Conservation (phyloP, 92 coral and sea anemone genomes). For the Isaurus tuberculatus region DNA sequence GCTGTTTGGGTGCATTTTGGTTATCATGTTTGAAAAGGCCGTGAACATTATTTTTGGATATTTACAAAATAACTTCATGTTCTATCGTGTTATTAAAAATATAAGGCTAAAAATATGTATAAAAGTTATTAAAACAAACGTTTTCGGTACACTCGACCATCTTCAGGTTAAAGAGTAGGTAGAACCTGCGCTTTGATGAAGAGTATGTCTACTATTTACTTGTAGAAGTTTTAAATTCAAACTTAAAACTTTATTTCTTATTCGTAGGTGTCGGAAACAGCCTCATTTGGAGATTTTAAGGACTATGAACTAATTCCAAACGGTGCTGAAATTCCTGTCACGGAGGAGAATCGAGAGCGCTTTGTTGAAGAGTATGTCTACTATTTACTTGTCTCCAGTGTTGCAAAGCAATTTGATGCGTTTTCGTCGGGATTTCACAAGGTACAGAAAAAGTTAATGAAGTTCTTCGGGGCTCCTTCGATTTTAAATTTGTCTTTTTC, state of each 20-base stretch:
- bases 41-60: too few relatives aligned
- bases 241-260: neutral
- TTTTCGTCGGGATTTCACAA: constrained; percentile 93
- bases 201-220: constrained; percentile 86
- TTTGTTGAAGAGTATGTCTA: constrained; percentile 86
- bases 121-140: too few relatives aligned
- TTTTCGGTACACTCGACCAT: too few relatives aligned
- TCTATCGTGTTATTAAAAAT: too few relatives aligned
- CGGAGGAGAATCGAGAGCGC: constrained; percentile 74
- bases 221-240: too few relatives aligned
- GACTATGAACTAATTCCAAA: constrained; percentile 73
- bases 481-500: neutral
- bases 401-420: constrained; percentile 87
- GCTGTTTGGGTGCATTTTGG: too few relatives aligned
- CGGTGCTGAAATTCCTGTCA: constrained; percentile 83
- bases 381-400: constrained; percentile 83
- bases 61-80: too few relatives aligned
- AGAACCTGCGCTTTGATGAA: constrained; percentile 77
- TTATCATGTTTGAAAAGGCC: too few relatives aligned
- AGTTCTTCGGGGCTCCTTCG: neutral
- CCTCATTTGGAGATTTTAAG: constrained; percentile 66
- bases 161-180: too few relatives aligned
- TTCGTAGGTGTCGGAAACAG: constrained; percentile 69
- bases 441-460: constrained; percentile 50
- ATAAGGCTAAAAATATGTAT: too few relatives aligned